Evolutionary conservation across 1,140 invertebrate species (phyloP).

Genomic region (Proctacanthus coquilletti): DNA sequence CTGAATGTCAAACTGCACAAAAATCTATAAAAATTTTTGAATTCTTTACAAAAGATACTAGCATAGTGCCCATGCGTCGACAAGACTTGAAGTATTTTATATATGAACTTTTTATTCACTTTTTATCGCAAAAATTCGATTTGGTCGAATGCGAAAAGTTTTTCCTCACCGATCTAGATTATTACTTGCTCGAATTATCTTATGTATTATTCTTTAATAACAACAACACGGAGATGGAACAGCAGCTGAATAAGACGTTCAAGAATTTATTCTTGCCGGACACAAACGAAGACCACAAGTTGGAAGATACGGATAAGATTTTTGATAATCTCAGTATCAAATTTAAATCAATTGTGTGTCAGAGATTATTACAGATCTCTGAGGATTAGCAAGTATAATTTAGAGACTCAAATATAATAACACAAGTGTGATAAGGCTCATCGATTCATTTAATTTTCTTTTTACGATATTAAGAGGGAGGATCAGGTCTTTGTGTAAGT

Average conservation of each 20-base stretch:
- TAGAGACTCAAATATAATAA: too few relatives aligned
- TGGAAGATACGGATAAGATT: slow-evolving; percentile 25
- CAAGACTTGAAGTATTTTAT: slow-evolving; percentile 27
- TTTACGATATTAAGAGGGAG: too few relatives aligned
- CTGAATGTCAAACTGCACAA: slow-evolving; percentile 15
- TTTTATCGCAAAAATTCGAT: slow-evolving; percentile 20
- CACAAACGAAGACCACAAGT: slow-evolving; percentile 2
- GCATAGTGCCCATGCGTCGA: slow-evolving; percentile 23
- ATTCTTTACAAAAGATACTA: slow-evolving; percentile 30
- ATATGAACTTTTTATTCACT: slow-evolving; percentile 25
- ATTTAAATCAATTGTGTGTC: slow-evolving; percentile 28
- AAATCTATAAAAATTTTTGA: slow-evolving; percentile 26
- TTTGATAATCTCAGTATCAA: slow-evolving; percentile 26
- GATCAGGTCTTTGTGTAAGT: too few relatives aligned
- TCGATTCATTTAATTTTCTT: too few relatives aligned
- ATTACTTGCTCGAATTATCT: slow-evolving; percentile 25
- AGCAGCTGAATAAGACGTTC: slow-evolving; percentile 27
- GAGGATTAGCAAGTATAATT: too few relatives aligned
- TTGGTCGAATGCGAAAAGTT: slow-evolving; percentile 24
- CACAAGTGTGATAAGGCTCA: too few relatives aligned
- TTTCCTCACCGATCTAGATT: slow-evolving; percentile 26
- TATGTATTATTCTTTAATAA: slow-evolving; percentile 29
- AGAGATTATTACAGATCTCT: slow-evolving; percentile 25
- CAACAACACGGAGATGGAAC: slow-evolving; percentile 25
- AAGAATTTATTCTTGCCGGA: slow-evolving; percentile 19